Percentiles rank a stretch among this genome's conserved stretches.
Conservation (phyloP, 2,113 vertebrate species). For the Kobus ellipsiprymnus region DNA sequence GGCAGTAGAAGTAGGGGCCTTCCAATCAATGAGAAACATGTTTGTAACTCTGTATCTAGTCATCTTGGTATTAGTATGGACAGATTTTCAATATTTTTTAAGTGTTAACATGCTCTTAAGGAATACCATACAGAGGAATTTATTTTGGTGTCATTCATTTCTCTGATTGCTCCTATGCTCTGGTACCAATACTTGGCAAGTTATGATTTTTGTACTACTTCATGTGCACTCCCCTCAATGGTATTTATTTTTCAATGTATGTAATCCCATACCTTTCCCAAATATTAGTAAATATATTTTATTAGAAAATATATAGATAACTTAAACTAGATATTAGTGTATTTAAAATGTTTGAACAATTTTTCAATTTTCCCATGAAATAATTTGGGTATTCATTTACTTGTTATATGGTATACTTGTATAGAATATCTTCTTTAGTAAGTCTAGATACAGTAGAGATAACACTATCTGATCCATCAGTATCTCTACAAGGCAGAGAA, state of each 20-base stretch:
- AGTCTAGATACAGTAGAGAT: neutral
- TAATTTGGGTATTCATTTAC: neutral
- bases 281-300: neutral
- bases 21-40: neutral
- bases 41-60: neutral
- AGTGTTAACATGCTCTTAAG: neutral
- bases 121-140: neutral
- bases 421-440: neutral
- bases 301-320: neutral
- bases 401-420: neutral
- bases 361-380: constrained; percentile 19
- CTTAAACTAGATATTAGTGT: neutral
- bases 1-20: neutral
- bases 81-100: constrained; percentile 4
- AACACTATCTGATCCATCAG: neutral
- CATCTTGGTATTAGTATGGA: neutral
- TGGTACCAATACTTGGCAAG: neutral
- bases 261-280: neutral
- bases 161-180: neutral
- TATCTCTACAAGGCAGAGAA: neutral
- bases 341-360: neutral
- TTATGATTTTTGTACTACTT: neutral
- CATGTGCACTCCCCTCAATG: neutral
- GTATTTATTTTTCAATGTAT: neutral
- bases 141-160: neutral